A percentile compares a stretch with the other conserved stretches of the same genome.
Conservation (phyloP, 2,888 invertebrate genomes). For the Platynereis dumerilii region DNA sequence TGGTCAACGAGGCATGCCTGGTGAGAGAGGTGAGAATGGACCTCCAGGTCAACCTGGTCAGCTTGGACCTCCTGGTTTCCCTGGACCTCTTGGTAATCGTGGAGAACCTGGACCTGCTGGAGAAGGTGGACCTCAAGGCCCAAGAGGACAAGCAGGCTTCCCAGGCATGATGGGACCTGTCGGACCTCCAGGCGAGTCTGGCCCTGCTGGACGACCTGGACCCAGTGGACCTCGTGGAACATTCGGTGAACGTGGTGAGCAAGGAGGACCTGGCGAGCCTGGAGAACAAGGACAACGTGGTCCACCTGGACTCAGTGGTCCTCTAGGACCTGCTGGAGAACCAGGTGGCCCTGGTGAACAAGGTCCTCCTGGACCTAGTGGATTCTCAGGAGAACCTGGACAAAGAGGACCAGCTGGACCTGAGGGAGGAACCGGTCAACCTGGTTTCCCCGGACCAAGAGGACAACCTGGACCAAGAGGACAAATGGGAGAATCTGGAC, state of each 20-base stretch:
- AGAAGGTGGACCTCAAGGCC: slow-evolving; percentile 15
- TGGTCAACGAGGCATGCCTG: slow-evolving; percentile 28
- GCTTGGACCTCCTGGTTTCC: slow-evolving; percentile 40
- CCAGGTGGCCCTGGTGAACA: slow-evolving; percentile 26
- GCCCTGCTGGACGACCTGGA: slow-evolving; percentile 17
- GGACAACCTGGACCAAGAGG: slow-evolving; percentile 22
- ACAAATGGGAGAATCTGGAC: slow-evolving; percentile 18
- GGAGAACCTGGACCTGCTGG: slow-evolving; percentile 2
- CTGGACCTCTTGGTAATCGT: slow-evolving; percentile 21
- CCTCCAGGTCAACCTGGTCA: slow-evolving; percentile 29
- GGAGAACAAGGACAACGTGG: slow-evolving; percentile 25
- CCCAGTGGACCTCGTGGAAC: slow-evolving; percentile 15
- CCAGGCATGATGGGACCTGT: slow-evolving; percentile 9
- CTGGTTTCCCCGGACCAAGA: slow-evolving; percentile 16
- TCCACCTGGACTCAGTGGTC: slow-evolving; percentile 25
- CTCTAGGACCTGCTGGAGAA: slow-evolving; percentile 26
- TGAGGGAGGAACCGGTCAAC: slow-evolving; percentile 8
- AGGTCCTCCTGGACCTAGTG: slow-evolving; percentile 30
- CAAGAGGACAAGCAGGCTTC: slow-evolving; percentile 24
- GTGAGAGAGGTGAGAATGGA: slow-evolving; percentile 28
- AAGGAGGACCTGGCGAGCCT: slow-evolving; percentile 20
- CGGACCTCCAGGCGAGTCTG: slow-evolving; percentile 18
- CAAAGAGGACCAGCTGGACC: slow-evolving; percentile 16
- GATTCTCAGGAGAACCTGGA: slow-evolving; percentile 17
- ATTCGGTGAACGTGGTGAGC: slow-evolving; percentile 19